Evolutionary conservation across 2,113 vertebrate species (phyloP).

Genomic region (Chascanopsetta lugubris): DNA sequence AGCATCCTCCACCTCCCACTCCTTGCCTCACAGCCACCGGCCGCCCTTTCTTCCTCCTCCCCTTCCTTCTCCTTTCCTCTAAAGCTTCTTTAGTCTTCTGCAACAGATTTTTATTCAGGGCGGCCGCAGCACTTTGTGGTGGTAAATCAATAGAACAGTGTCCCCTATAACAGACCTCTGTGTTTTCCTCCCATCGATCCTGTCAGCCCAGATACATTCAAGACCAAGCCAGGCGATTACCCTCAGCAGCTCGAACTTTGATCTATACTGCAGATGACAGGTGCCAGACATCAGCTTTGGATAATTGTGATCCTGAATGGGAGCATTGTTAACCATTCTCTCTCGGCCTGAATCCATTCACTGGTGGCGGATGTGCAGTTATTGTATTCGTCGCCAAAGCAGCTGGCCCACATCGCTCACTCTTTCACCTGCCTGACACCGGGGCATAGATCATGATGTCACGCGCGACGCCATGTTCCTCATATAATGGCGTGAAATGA

Average conservation of each 20-base stretch:
- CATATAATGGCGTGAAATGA: not conserved
- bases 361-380: slow-evolving; percentile 32
- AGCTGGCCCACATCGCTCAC: slow-evolving; percentile 18
- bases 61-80: slow-evolving; percentile 10
- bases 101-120: slow-evolving; percentile 68
- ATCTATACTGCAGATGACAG: slow-evolving; percentile 73
- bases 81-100: slow-evolving; percentile 39
- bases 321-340: slow-evolving; percentile 58
- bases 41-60: not conserved
- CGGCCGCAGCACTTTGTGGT: slow-evolving; percentile 63
- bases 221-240: slow-evolving; percentile 71
- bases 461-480: slow-evolving; percentile 4
- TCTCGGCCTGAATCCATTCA: slow-evolving; percentile 38
- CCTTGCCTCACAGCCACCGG: not conserved
- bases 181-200: slow-evolving; percentile 79
- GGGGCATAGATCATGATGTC: not conserved
- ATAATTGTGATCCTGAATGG: slow-evolving; percentile 72
- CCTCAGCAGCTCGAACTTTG: slow-evolving; percentile 66
- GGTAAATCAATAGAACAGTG: slow-evolving; percentile 77
- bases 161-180: slow-evolving; percentile 79
- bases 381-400: not conserved
- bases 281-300: slow-evolving; percentile 73
- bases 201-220: slow-evolving; percentile 75
- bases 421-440: slow-evolving; percentile 21
- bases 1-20: not conserved